Percentiles rank a stretch among this genome's conserved stretches.
phyloP scores from a whole-genome alignment of 2,797 vertebrate species.

The Myoxocephalus aenaeus region DNA sequence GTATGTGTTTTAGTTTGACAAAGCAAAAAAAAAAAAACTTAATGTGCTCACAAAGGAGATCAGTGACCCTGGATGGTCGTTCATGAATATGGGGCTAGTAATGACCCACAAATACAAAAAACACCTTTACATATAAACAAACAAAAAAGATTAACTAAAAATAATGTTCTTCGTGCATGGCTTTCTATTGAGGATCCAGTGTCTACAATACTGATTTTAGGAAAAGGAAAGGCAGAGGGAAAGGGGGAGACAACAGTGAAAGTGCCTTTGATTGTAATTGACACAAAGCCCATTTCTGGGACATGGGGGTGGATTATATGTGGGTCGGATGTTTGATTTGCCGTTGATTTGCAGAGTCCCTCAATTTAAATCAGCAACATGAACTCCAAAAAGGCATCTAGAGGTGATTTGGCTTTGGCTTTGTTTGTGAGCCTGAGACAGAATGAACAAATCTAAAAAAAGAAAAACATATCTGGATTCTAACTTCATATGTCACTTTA shows the following conservation, averaged over 20 bases:
- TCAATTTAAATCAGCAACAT: constrained; percentile 91
- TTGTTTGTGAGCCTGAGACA: constrained; percentile 56
- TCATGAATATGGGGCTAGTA: constrained; percentile 22
- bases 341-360: constrained; percentile 88
- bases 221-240: constrained; percentile 7
- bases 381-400: constrained; percentile 84
- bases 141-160: background rate
- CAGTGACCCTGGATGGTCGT: constrained; percentile 21
- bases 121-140: background rate
- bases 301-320: constrained; percentile 70
- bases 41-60: constrained; percentile 41
- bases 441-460: background rate
- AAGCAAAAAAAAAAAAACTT: background rate
- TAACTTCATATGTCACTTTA: constrained; percentile 1
- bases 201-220: constrained; percentile 56
- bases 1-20: constrained; percentile 10
- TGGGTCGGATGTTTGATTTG: constrained; percentile 86
- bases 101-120: constrained; percentile 21
- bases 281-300: constrained; percentile 88
- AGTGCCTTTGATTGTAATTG: constrained; percentile 93
- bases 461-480: background rate
- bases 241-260: constrained; percentile 65
- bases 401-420: constrained; percentile 80
- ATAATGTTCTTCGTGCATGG: background rate
- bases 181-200: constrained; percentile 21